phyloP scores from a whole-genome alignment of 2,113 vertebrate genomes.

The Lucifuga dentata region DNA sequence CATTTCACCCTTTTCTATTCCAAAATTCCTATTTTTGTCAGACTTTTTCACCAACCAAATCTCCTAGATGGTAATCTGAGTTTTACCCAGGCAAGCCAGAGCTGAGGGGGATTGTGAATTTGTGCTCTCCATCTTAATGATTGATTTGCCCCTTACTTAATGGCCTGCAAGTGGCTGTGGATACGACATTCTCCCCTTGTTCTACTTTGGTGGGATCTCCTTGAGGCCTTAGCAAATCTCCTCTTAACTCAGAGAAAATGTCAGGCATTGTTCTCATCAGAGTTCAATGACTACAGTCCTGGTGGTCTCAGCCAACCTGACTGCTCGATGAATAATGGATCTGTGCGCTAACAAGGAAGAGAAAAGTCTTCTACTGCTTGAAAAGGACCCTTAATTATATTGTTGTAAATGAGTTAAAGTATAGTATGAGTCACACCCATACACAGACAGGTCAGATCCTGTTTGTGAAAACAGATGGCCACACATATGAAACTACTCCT shows the following conservation, averaged over 20 bases:
- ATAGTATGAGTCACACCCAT: constrained; percentile 33
- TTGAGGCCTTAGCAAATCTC: constrained; percentile 41
- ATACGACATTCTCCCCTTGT: constrained; percentile 38
- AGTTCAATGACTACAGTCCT: neutral
- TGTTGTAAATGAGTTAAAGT: constrained; percentile 42
- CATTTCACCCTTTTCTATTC: neutral
- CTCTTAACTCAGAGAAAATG: constrained; percentile 8
- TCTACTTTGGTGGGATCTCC: constrained; percentile 60
- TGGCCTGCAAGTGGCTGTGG: constrained; percentile 20
- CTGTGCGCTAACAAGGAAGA: constrained; percentile 15
- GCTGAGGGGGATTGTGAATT: constrained; percentile 44
- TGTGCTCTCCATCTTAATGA: constrained; percentile 63
- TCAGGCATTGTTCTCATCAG: constrained; percentile 32
- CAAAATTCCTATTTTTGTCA: constrained; percentile 28
- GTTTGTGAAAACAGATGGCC: constrained; percentile 33
- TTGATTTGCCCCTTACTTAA: constrained; percentile 57
- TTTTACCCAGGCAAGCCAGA: constrained; percentile 40
- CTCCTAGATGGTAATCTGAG: constrained; percentile 47
- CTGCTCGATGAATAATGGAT: constrained; percentile 36
- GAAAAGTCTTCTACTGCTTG: constrained; percentile 13
- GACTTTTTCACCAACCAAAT: constrained; percentile 25
- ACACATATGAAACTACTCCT: constrained; percentile 13
- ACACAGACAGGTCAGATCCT: constrained; percentile 43
- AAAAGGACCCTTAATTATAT: constrained; percentile 41
- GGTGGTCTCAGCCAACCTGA: constrained; percentile 63